These are phyloP conservation scores for Mus pahari DNA, from an alignment of 2,113 vertebrate species.

Conservation along the genomic window DNA sequence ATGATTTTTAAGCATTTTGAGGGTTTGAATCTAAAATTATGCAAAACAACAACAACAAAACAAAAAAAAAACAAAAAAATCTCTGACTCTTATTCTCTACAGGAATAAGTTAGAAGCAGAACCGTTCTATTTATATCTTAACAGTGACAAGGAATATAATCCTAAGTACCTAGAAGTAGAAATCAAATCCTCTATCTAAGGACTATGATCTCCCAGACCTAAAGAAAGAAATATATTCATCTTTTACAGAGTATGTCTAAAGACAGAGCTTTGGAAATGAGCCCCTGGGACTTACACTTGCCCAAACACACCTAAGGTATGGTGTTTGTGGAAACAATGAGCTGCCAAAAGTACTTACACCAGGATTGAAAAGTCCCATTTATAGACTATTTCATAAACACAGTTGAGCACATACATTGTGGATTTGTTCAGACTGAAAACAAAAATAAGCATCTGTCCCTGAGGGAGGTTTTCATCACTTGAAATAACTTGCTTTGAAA, in stretches of 20 bases:
- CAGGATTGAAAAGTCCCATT: conserved; percentile 18
- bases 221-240: not conserved
- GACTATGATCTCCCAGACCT: not conserved
- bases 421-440: conserved; percentile 33
- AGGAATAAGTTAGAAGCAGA: not conserved
- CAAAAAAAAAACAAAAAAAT: not conserved
- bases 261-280: not conserved
- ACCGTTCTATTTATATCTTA: not conserved
- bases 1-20: not conserved
- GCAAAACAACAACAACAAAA: not conserved
- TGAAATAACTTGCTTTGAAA: conserved; percentile 41
- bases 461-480: conserved; percentile 32
- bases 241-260: not conserved
- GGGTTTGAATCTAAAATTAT: not conserved
- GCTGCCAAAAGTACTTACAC: conserved; percentile 47
- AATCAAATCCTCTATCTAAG: not conserved
- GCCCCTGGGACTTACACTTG: not conserved
- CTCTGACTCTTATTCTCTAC: too few relatives aligned
- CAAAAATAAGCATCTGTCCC: conserved; percentile 41
- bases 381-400: conserved; percentile 26
- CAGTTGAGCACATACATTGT: not conserved
- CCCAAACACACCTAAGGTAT: not conserved
- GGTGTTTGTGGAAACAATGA: not conserved
- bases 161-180: not conserved
- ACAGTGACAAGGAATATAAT: not conserved